phyloP scores from a whole-genome alignment of 92 coral and sea anemone genomes.

The Phenganax marumi region DNA sequence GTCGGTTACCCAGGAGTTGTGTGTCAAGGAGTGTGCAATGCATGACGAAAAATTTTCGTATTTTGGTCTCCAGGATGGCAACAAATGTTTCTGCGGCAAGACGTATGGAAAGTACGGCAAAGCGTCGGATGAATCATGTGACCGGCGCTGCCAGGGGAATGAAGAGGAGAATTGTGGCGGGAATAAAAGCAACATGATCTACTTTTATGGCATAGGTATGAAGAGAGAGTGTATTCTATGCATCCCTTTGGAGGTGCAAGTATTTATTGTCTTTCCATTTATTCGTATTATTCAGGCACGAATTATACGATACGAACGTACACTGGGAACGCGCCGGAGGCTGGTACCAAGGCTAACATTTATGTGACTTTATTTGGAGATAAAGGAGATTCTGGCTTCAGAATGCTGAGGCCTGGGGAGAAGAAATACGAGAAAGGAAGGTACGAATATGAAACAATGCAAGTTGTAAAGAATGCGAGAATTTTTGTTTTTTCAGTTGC shows the following conservation, averaged over 20 bases:
- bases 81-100: slow-evolving; percentile 93
- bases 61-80: slow-evolving; percentile 88
- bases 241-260: neutral
- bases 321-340: slow-evolving; percentile 85
- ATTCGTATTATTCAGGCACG: slow-evolving; percentile 59
- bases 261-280: neutral
- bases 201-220: slow-evolving; percentile 93
- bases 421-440: slow-evolving; percentile 69
- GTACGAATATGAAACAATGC: slow-evolving; percentile 49
- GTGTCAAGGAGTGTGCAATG: slow-evolving; percentile 95
- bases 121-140: slow-evolving; percentile 71
- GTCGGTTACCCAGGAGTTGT: slow-evolving; percentile 84
- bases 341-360: slow-evolving; percentile 88
- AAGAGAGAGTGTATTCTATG: neutral
- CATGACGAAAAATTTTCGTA: slow-evolving; percentile 84
- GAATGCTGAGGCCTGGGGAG: slow-evolving; percentile 64
- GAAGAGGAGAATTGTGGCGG: slow-evolving; percentile 97
- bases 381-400: slow-evolving; percentile 96
- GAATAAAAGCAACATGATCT: slow-evolving; percentile 75
- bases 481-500: neutral
- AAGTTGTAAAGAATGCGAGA: neutral
- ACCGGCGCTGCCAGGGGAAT: slow-evolving; percentile 82
- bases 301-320: slow-evolving; percentile 83
- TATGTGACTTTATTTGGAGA: slow-evolving; percentile 92
- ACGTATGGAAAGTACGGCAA: slow-evolving; percentile 83